These are phyloP conservation scores for Yponomeuta plumbellus DNA, from an alignment of 2,888 invertebrate genomes.

Conservation along the genomic window DNA sequence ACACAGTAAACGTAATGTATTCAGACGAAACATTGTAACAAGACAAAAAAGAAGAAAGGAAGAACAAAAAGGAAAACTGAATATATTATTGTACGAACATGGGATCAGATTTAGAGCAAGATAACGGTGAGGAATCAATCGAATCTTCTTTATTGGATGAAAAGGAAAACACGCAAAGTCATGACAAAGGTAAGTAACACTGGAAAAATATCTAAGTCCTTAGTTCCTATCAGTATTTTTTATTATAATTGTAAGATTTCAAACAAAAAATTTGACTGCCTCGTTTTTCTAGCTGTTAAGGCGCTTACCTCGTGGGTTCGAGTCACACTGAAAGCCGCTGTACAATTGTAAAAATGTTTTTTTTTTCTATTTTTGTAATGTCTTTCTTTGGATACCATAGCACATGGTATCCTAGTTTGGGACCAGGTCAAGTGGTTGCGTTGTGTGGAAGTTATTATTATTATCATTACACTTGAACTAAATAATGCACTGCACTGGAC, in stretches of 20 bases:
- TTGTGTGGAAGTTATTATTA: too few species aligned
- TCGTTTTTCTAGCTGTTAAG: too few species aligned
- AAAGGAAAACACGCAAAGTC: constrained; percentile 2
- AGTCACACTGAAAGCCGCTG: too few species aligned
- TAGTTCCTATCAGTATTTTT: too few species aligned
- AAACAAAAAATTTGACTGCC: too few species aligned
- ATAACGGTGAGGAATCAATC: constrained; percentile 1
- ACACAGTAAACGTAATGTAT: background rate
- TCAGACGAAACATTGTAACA: background rate
- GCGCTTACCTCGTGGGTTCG: too few species aligned
- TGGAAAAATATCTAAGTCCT: background rate
- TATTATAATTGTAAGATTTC: too few species aligned
- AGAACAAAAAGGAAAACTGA: background rate
- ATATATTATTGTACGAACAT: background rate
- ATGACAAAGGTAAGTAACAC: constrained; percentile 9
- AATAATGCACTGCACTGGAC: background rate
- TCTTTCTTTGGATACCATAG: too few species aligned
- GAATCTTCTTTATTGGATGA: constrained; percentile 3
- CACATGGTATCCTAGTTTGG: too few species aligned
- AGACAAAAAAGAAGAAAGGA: background rate
- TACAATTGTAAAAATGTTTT: too few species aligned
- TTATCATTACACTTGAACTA: background rate
- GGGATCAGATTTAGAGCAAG: constrained; percentile 6
- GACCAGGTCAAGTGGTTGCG: too few species aligned
- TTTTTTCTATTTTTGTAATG: too few species aligned